A percentile compares a stretch with the other conserved stretches of the same genome.
Evolutionary conservation across 2,888 invertebrate genomes (phyloP).

Genomic region (Drosophila quinaria): DNA sequence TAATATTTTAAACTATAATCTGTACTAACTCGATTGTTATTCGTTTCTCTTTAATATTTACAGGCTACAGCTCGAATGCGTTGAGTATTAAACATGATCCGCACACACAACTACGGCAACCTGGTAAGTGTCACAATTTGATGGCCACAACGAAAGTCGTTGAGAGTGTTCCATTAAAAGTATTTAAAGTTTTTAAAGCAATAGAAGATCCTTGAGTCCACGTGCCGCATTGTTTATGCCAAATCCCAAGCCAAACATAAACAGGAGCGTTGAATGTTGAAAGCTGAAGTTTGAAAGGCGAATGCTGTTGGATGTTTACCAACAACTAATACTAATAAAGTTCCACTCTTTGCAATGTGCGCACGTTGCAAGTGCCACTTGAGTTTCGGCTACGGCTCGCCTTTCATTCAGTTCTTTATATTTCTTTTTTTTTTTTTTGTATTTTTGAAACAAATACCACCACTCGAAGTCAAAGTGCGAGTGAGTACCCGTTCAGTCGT

Average conservation of each 20-base stretch:
- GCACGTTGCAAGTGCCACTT: slow-evolving; percentile 69
- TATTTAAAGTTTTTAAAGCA: slow-evolving; percentile 18
- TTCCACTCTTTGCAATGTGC: slow-evolving; percentile 57
- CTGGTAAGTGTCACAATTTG: slow-evolving; percentile 88
- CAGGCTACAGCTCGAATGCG: slow-evolving; percentile 95
- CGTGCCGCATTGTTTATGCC: slow-evolving; percentile 56
- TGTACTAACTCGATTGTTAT: slow-evolving; percentile 5
- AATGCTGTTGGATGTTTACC: slow-evolving; percentile 60
- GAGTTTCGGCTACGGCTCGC: slow-evolving; percentile 44
- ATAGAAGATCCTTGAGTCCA: slow-evolving; percentile 44
- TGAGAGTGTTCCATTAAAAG: slow-evolving; percentile 18
- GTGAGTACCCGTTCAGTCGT: slow-evolving; percentile 25
- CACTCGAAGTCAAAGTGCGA: slow-evolving; percentile 46
- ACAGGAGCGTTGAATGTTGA: slow-evolving; percentile 16
- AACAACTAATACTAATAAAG: slow-evolving; percentile 69
- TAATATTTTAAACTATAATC: not conserved
- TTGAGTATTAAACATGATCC: slow-evolving; percentile 92
- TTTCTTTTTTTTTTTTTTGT: slow-evolving; percentile 6
- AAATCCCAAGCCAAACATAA: slow-evolving; percentile 46
- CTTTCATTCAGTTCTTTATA: slow-evolving; percentile 2
- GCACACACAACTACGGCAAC: slow-evolving; percentile 95
- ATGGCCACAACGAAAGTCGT: slow-evolving; percentile 10
- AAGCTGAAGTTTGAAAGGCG: not conserved
- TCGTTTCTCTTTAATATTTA: slow-evolving; percentile 84
- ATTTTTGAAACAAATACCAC: slow-evolving; percentile 68